These are phyloP conservation scores for Tuta absoluta DNA, from an alignment of 2,888 invertebrate species.

Conservation along the genomic window DNA sequence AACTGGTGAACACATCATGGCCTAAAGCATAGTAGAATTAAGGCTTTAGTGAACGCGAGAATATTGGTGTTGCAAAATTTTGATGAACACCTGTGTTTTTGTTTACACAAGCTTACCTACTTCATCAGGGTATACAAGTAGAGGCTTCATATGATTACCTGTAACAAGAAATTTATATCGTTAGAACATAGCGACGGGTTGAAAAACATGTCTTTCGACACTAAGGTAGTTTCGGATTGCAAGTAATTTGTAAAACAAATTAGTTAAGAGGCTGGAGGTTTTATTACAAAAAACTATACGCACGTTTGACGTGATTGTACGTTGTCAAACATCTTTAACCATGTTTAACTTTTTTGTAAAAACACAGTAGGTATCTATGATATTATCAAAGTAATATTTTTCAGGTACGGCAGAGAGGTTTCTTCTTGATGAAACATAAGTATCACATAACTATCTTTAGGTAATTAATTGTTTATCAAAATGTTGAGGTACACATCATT, in stretches of 20 bases:
- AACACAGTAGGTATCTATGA: no score
- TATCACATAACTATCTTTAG: no score
- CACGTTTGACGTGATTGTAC: no score
- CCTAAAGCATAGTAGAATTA: neutral
- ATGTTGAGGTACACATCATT: neutral
- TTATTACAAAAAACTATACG: no score
- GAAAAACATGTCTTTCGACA: neutral
- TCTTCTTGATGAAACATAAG: no score
- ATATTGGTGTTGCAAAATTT: slow-evolving; percentile 8
- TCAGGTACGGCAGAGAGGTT: no score
- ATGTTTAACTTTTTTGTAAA: no score
- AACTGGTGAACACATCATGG: slow-evolving; percentile 36
- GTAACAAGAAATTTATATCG: slow-evolving; percentile 62
- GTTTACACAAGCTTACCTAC: slow-evolving; percentile 42
- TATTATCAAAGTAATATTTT: no score
- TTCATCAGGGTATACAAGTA: neutral
- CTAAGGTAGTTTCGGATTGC: no score
- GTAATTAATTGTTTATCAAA: neutral
- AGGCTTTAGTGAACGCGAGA: neutral
- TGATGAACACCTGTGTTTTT: slow-evolving; percentile 36
- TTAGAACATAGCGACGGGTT: slow-evolving; percentile 41
- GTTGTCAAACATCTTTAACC: no score
- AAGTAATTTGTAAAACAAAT: no score
- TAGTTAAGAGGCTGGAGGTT: no score
- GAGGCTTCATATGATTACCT: slow-evolving; percentile 54